Percentiles rank a stretch among this genome's conserved stretches.
Evolutionary conservation across 2,113 vertebrate species (phyloP).

Genomic region (Pituophis catenifer): DNA sequence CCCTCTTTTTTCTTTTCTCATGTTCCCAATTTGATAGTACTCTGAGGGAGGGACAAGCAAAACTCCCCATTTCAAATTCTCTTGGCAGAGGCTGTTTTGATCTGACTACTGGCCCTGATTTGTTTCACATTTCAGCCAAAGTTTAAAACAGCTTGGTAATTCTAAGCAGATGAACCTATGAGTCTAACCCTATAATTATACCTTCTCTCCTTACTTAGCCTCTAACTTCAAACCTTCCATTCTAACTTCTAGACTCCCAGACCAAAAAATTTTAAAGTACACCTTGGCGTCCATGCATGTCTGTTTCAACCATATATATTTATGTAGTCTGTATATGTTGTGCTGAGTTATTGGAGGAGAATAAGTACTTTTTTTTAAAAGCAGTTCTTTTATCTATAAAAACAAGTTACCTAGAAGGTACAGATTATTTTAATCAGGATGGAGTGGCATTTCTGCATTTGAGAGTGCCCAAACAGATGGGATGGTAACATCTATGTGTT

Average conservation of each 20-base stretch:
- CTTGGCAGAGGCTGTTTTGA: slow-evolving; percentile 76
- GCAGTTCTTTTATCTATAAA: slow-evolving; percentile 37
- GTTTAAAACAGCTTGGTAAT: slow-evolving; percentile 81
- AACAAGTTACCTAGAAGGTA: slow-evolving; percentile 47
- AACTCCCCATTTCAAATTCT: slow-evolving; percentile 64
- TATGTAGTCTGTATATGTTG: slow-evolving; percentile 4
- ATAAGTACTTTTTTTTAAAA: slow-evolving; percentile 44
- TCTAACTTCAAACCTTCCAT: slow-evolving; percentile 70
- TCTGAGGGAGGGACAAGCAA: slow-evolving; percentile 44
- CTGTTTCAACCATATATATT: slow-evolving; percentile 51
- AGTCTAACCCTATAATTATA: slow-evolving; percentile 80
- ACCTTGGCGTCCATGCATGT: slow-evolving; percentile 65
- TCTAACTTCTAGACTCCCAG: slow-evolving; percentile 62
- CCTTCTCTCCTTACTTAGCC: slow-evolving; percentile 69
- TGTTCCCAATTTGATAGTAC: slow-evolving; percentile 34
- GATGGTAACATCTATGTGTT: background rate
- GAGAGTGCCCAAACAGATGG: background rate
- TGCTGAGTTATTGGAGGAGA: slow-evolving; percentile 26
- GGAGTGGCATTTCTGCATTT: slow-evolving; percentile 37
- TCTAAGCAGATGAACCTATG: slow-evolving; percentile 79
- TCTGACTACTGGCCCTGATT: slow-evolving; percentile 74
- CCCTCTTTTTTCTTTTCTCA: background rate
- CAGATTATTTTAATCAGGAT: slow-evolving; percentile 38
- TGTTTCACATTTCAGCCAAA: slow-evolving; percentile 78
- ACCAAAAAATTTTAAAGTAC: slow-evolving; percentile 61